Evolutionary conservation across 2,888 invertebrate genomes (phyloP).

Genomic region (Plebejus anna): DNA sequence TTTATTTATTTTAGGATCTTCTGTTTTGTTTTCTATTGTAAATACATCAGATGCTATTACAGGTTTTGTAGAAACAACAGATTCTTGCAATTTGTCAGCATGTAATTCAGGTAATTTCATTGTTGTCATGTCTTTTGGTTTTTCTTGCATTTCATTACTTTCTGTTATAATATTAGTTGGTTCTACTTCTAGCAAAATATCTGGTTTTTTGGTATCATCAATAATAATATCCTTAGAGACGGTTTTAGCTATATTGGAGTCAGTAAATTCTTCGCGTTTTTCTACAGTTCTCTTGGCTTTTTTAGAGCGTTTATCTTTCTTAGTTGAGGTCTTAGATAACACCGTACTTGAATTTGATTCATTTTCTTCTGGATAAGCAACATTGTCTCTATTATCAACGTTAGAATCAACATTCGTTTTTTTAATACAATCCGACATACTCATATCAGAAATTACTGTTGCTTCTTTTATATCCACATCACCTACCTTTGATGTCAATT

Average conservation of each 20-base stretch:
- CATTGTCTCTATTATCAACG: not conserved
- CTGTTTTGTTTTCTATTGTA: not conserved
- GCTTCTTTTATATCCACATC: not conserved
- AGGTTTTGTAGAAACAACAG: not conserved
- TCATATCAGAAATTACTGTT: not conserved
- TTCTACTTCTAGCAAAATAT: not conserved
- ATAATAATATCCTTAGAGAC: not conserved
- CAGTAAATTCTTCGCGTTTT: not conserved
- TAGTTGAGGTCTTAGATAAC: not conserved
- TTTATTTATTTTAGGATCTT: not conserved
- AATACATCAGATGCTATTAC: not conserved
- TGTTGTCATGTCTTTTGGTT: not conserved
- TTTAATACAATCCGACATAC: not conserved
- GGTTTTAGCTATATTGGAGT: not conserved
- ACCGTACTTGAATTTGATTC: not conserved
- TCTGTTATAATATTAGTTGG: not conserved
- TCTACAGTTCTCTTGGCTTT: conserved; percentile 12
- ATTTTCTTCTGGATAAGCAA: not conserved
- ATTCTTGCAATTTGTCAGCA: not conserved
- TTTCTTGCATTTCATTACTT: not conserved
- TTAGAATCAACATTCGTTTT: not conserved
- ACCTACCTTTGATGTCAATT: not conserved
- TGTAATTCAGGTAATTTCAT: not conserved
- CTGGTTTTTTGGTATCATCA: not conserved
- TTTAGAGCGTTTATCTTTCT: not conserved